A percentile compares a stretch with the other conserved stretches of the same genome.
Evolutionary conservation across 1,140 invertebrate genomes (phyloP).

Genomic region (Ceratina japonica): DNA sequence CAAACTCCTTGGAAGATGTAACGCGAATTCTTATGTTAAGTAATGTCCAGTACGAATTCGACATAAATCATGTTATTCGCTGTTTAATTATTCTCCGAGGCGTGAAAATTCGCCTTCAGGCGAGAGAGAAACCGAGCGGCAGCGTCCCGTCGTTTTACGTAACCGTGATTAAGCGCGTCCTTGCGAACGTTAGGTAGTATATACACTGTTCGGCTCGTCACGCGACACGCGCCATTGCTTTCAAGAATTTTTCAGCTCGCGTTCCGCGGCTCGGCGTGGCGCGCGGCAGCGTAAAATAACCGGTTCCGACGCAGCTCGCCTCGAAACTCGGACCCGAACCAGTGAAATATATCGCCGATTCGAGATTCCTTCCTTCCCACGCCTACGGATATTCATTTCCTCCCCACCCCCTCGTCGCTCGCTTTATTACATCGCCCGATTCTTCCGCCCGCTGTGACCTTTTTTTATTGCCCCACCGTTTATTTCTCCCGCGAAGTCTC

Average conservation of each 20-base stretch:
- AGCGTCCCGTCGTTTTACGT: constrained; percentile 36
- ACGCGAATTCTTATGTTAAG: no score
- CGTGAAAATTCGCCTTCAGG: no score
- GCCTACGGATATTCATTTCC: not conserved
- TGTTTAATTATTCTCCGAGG: no score
- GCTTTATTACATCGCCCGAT: not conserved
- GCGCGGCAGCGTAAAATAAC: constrained; percentile 57
- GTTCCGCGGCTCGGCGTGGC: constrained; percentile 22
- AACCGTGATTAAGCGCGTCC: constrained; percentile 57
- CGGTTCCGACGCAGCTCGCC: constrained; percentile 47
- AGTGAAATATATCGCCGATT: constrained; percentile 52
- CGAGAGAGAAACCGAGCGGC: no score
- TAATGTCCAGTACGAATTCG: no score
- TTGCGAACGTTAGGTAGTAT: constrained; percentile 32
- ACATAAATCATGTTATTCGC: no score
- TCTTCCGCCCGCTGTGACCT: not conserved
- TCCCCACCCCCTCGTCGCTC: no score
- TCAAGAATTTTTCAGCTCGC: constrained; percentile 54
- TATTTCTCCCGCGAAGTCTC: not conserved
- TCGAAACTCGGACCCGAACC: constrained; percentile 45
- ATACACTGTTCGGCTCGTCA: constrained; percentile 5
- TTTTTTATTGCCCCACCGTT: not conserved
- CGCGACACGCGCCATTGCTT: constrained; percentile 53
- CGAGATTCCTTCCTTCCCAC: constrained; percentile 27
- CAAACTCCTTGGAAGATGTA: no score